These are phyloP conservation scores for Drosophila pruinosa DNA, from an alignment of 1,140 invertebrate genomes.

Conservation along the genomic window DNA sequence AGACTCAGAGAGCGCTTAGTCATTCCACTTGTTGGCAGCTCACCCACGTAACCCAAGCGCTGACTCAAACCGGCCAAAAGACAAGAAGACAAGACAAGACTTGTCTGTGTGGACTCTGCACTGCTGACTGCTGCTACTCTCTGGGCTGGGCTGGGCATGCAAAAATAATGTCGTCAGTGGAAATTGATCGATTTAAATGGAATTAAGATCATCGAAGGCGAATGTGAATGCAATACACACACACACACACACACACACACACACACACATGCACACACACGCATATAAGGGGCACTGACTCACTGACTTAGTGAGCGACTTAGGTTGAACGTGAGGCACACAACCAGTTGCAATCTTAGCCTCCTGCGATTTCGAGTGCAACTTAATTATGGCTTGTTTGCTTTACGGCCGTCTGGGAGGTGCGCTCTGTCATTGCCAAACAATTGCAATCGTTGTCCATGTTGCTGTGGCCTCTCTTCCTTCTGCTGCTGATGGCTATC, in stretches of 20 bases:
- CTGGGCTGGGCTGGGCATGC: slow-evolving; percentile 38
- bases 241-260: slow-evolving; percentile 43
- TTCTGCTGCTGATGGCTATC: slow-evolving; percentile 69
- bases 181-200: slow-evolving; percentile 81
- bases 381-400: slow-evolving; percentile 82
- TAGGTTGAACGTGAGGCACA: slow-evolving; percentile 33
- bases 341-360: slow-evolving; percentile 19
- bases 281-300: slow-evolving; percentile 64
- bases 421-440: slow-evolving; percentile 80
- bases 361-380: slow-evolving; percentile 52
- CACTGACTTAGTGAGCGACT: slow-evolving; percentile 79
- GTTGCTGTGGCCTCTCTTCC: slow-evolving; percentile 15
- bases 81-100: slow-evolving; percentile 1
- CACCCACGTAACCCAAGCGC: slow-evolving; percentile 72
- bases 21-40: slow-evolving; percentile 78
- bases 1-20: slow-evolving; percentile 62
- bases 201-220: slow-evolving; percentile 73
- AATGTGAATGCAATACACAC: neutral
- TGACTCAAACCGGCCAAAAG: slow-evolving; percentile 46
- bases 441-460: slow-evolving; percentile 66
- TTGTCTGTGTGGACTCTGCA: slow-evolving; percentile 11
- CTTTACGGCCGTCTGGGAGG: slow-evolving; percentile 69
- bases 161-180: slow-evolving; percentile 76
- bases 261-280: slow-evolving; percentile 51
- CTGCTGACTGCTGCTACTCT: neutral